Conservation (phyloP, 2,113 vertebrate species). For the Pyrgilauda ruficollis region DNA sequence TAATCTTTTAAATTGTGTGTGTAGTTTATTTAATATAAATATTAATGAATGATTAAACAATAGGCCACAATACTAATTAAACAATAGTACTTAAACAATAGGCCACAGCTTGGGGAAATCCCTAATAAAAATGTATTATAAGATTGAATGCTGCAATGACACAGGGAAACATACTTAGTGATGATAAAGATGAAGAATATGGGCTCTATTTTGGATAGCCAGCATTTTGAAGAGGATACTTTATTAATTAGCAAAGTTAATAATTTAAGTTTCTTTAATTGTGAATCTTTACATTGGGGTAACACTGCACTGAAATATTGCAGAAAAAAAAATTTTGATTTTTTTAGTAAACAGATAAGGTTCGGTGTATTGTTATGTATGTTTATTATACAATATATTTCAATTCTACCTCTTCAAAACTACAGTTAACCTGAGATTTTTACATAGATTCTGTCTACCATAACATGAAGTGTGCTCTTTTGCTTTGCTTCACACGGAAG, state of each 20-base stretch:
- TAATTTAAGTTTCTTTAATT: background rate
- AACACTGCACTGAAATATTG: background rate
- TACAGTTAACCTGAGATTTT: background rate
- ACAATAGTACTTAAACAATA: background rate
- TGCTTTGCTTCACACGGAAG: background rate
- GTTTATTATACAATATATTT: background rate
- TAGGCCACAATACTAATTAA: background rate
- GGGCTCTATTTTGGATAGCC: background rate
- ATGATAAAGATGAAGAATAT: background rate
- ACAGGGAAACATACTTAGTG: background rate
- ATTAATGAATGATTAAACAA: background rate
- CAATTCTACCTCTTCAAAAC: background rate
- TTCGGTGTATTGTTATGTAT: background rate
- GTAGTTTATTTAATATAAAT: background rate
- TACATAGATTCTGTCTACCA: background rate
- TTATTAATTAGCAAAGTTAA: background rate
- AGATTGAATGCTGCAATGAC: background rate
- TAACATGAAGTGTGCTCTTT: background rate
- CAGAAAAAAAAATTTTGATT: background rate
- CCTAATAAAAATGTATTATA: background rate
- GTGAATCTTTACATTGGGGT: background rate
- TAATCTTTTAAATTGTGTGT: background rate
- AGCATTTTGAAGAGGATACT: background rate
- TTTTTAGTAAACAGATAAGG: background rate
- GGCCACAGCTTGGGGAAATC: background rate